phyloP scores from a whole-genome alignment of 2,888 invertebrate genomes.

The Aspidiotus rigidus region DNA sequence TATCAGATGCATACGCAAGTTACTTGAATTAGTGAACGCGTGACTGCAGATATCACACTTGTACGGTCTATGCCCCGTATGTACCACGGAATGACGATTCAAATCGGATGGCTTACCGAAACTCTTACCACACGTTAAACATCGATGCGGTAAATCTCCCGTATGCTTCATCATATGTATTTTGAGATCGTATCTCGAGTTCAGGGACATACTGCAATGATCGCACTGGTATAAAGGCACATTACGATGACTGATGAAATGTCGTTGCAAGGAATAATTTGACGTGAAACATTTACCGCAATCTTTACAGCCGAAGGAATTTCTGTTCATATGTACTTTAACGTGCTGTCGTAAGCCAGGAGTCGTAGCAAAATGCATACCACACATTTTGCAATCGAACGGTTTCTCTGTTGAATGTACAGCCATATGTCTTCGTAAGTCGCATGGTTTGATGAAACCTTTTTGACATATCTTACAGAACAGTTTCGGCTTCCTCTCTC shows the following conservation, averaged over 20 bases:
- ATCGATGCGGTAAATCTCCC: conserved; percentile 36
- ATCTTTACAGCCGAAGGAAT: conserved; percentile 31
- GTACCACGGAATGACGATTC: conserved; percentile 37
- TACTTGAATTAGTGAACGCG: conserved; percentile 38
- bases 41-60: conserved; percentile 36
- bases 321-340: conserved; percentile 33
- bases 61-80: conserved; percentile 37
- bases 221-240: conserved; percentile 36
- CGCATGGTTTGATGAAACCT: conserved; percentile 37
- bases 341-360: conserved; percentile 36
- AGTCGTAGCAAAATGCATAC: conserved; percentile 35
- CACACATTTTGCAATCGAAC: conserved; percentile 36
- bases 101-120: conserved; percentile 37
- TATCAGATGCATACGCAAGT: conserved; percentile 37
- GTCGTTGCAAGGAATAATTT: conserved; percentile 35
- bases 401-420: conserved; percentile 35
- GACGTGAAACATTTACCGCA: conserved; percentile 35
- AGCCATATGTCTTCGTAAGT: conserved; percentile 36
- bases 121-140: conserved; percentile 37
- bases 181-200: conserved; percentile 37
- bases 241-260: conserved; percentile 35
- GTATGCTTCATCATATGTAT: conserved; percentile 37
- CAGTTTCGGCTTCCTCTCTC: conserved; percentile 34
- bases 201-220: conserved; percentile 35
- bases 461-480: conserved; percentile 37